Evolutionary conservation across 2,888 invertebrate species (phyloP), one percentile per base, ranked within the genome.

Genomic region (Cosmia pyralina): DNA sequence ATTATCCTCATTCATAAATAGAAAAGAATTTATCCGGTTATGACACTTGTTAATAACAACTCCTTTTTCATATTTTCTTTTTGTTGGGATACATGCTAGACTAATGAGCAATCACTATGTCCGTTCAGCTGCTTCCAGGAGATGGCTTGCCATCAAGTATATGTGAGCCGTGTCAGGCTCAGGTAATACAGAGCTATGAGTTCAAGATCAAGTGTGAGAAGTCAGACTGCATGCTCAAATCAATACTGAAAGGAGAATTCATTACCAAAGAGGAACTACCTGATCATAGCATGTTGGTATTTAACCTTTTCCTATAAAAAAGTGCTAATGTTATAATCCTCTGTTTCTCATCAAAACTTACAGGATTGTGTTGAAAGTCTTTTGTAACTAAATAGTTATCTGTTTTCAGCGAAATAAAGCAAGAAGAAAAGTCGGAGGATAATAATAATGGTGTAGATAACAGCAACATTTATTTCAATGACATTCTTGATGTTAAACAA

Each of bases 121-220:
- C 50, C 48, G 60, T 87, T 62, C 79, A 93, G 93, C 77, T 91
- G 41, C 52, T 76, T 52, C 41, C 76, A 60, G 88, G 89, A 34
- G 92, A 92, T 86, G 89, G 89, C 8, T 71, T 93, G 15, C 93
- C 94, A 10, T 82, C 88, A 64, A 83, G 90, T 67, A 87, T 95
- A 52, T 95, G 95, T 88, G 82, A 86, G 46, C 34, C 74, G 3
- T 95, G 95, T 81, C 88, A 89, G 75, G 77, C 72, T 44, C 90
- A 92, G 77, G 81, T 96, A 5, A 79, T 92, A 15, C 89, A 93
- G 68, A 93, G 91, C 76, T 94, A 93, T 84, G 88, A 92, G n/a
- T 96, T 96, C 82, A 96, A 93, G 82, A 84, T 86, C n/a, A 94
- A 94, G 85, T 95, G 96, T 81, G 91, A 93, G 67, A 92, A 92